Conservation (phyloP, 2,113 vertebrate genomes). For the Tetraodon nigroviridis region DNA sequence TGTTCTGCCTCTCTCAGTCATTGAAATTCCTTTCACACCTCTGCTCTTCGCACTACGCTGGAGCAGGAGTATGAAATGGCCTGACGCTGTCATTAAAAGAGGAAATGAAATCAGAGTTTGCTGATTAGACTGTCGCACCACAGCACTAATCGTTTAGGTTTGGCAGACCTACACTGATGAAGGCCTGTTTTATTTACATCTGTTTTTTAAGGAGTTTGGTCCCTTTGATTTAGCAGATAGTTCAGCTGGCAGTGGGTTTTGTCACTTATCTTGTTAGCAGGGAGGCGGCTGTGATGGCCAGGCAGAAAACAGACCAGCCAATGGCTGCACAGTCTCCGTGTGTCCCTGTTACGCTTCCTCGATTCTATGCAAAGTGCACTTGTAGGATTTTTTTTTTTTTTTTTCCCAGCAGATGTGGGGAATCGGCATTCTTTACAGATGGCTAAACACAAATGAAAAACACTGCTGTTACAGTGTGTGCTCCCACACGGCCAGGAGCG, state of each 20-base stretch:
- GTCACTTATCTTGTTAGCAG: neutral
- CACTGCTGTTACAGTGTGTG: constrained; percentile 26
- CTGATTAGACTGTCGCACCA: constrained; percentile 34
- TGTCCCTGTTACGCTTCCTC: neutral
- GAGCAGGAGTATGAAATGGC: constrained; percentile 54
- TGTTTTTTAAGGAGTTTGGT: constrained; percentile 2
- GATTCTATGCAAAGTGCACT: constrained; percentile 5
- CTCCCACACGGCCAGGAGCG: constrained; percentile 33
- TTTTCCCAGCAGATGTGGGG: constrained; percentile 1
- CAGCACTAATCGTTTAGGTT: constrained; percentile 10
- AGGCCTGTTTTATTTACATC: constrained; percentile 1
- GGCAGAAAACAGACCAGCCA: too few relatives aligned
- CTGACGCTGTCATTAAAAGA: constrained; percentile 55
- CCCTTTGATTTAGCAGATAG: neutral
- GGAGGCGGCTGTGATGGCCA: neutral
- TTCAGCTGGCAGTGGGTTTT: constrained; percentile 14
- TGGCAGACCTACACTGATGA: constrained; percentile 17
- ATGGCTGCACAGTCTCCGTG: neutral
- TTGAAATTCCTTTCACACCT: constrained; percentile 71
- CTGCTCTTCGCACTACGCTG: constrained; percentile 45
- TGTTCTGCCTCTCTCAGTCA: constrained; percentile 47
- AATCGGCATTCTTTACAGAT: constrained; percentile 5
- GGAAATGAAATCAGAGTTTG: constrained; percentile 49
- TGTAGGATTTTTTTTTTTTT: neutral
- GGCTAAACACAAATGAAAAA: constrained; percentile 17